Evolutionary conservation across 2,113 vertebrate genomes (phyloP).

Genomic region (Epinephelus lanceolatus): DNA sequence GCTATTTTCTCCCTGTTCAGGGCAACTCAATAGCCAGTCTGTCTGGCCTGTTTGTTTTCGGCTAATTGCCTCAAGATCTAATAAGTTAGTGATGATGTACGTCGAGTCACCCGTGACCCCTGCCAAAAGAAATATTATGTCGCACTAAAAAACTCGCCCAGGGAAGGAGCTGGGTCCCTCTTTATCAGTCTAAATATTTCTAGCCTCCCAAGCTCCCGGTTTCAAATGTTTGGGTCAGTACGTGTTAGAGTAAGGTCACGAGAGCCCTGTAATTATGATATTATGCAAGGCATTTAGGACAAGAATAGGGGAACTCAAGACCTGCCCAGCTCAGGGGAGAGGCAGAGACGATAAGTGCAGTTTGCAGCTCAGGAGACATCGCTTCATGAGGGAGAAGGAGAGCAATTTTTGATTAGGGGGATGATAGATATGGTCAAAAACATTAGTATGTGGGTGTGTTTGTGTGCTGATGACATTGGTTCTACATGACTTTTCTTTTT

Average conservation of each 20-base stretch:
- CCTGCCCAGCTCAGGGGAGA: slow-evolving; percentile 11
- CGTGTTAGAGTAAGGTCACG: slow-evolving; percentile 78
- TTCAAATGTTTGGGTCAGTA: slow-evolving; percentile 83
- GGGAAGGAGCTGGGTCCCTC: slow-evolving; percentile 70
- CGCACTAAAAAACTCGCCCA: slow-evolving; percentile 79
- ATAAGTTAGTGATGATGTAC: slow-evolving; percentile 99
- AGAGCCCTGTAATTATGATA: slow-evolving; percentile 81
- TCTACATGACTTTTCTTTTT: neutral
- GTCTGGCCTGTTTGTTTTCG: slow-evolving; percentile 97
- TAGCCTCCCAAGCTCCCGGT: slow-evolving; percentile 80
- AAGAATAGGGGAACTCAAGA: slow-evolving; percentile 64
- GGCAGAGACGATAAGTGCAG: slow-evolving; percentile 22
- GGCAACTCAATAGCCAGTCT: slow-evolving; percentile 92
- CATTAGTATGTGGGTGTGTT: no score
- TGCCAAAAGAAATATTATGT: slow-evolving; percentile 94
- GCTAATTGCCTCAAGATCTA: slow-evolving; percentile 98
- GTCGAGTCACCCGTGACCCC: slow-evolving; percentile 89
- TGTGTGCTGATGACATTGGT: neutral
- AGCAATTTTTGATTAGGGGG: slow-evolving; percentile 4
- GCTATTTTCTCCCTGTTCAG: slow-evolving; percentile 92
- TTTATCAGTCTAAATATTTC: slow-evolving; percentile 85
- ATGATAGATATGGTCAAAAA: neutral
- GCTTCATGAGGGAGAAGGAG: slow-evolving; percentile 13
- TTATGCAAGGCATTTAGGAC: slow-evolving; percentile 79
- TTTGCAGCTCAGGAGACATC: slow-evolving; percentile 25